Percentiles rank a stretch among this genome's conserved stretches.
Conservation (phyloP, 1,140 invertebrate genomes). For the Adoxophyes honmai region DNA sequence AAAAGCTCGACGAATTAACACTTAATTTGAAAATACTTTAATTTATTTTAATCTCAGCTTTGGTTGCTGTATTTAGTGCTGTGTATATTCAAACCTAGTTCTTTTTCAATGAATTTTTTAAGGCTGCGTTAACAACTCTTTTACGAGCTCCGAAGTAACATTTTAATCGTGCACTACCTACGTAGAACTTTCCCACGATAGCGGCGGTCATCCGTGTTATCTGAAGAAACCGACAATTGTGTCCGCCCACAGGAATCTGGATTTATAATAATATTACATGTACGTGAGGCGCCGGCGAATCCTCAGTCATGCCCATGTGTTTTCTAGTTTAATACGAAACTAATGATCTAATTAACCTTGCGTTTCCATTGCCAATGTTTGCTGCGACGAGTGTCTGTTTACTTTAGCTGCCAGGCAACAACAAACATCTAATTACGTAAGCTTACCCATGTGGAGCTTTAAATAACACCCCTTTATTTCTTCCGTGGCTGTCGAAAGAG, state of each 20-base stretch:
- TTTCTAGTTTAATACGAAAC: not conserved
- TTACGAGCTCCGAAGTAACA: not conserved
- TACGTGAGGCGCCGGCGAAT: conserved; percentile 31
- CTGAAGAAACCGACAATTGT: conserved; percentile 38
- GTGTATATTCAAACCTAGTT: no score
- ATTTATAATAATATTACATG: conserved; percentile 32
- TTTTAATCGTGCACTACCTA: conserved; percentile 17
- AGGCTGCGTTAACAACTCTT: no score
- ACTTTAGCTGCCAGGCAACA: no score
- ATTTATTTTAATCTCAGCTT: no score
- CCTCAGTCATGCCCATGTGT: not conserved
- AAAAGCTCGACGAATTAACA: conserved; percentile 3
- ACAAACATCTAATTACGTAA: no score
- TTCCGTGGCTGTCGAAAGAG: no score
- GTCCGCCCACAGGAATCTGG: conserved; percentile 39
- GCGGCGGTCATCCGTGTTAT: conserved; percentile 37
- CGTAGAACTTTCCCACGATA: conserved; percentile 30
- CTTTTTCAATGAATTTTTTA: no score
- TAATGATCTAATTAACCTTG: not conserved
- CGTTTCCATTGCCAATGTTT: not conserved
- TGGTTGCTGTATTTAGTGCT: no score
- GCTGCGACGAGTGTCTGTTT: no score
- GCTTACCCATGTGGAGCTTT: no score
- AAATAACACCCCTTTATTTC: no score
- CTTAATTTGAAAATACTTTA: not conserved